Evolutionary conservation across 2,888 invertebrate genomes (phyloP).

Genomic region (Sarcophaga caerulescens): DNA sequence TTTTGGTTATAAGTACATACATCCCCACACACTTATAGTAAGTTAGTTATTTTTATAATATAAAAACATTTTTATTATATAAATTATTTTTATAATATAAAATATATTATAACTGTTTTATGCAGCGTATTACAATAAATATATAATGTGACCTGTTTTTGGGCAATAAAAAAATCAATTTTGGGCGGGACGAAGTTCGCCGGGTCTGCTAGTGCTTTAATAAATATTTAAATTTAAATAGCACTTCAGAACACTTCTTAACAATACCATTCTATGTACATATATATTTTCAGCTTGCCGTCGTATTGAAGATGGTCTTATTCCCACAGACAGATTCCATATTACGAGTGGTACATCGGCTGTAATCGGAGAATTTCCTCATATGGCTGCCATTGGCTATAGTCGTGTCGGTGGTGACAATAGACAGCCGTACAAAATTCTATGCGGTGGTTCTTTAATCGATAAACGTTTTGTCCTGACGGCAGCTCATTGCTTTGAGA

Average conservation of each 20-base stretch:
- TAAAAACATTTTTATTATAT: too few species aligned
- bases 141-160: too few species aligned
- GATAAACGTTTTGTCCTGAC: slow-evolving; percentile 75
- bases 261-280: neutral
- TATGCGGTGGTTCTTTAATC: slow-evolving; percentile 77
- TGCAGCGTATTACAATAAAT: too few species aligned
- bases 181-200: too few species aligned
- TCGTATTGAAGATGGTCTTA: slow-evolving; percentile 51
- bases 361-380: slow-evolving; percentile 75
- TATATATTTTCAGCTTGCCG: slow-evolving; percentile 63
- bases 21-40: too few species aligned
- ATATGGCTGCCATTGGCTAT: slow-evolving; percentile 77
- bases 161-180: too few species aligned
- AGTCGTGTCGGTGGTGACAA: slow-evolving; percentile 64
- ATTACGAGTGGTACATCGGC: slow-evolving; percentile 75
- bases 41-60: too few species aligned
- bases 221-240: neutral
- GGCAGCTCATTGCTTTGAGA: slow-evolving; percentile 77
- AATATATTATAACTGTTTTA: too few species aligned
- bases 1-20: too few species aligned
- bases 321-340: slow-evolving; percentile 69
- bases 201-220: too few species aligned
- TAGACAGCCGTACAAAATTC: slow-evolving; percentile 62
- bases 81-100: too few species aligned
- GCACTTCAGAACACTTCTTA: neutral